phyloP scores from a whole-genome alignment of 2,797 vertebrate species.

The Menidia menidia region DNA sequence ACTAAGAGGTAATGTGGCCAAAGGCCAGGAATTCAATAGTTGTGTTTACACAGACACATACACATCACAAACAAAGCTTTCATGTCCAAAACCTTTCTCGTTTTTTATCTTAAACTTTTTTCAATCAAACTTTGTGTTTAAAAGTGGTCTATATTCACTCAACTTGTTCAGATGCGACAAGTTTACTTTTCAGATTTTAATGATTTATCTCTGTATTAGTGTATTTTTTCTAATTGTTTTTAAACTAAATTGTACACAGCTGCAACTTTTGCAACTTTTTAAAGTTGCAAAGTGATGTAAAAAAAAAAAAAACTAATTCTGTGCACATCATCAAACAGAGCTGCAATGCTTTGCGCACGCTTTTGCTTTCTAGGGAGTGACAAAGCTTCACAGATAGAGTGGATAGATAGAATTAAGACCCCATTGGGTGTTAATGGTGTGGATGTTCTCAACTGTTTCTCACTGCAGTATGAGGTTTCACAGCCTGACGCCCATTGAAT shows the following conservation, averaged over 20 bases:
- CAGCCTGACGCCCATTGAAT: conserved; percentile 10
- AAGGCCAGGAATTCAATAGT: conserved; percentile 4
- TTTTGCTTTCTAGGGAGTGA: conserved; percentile 3
- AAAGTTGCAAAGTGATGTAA: neutral
- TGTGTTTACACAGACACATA: neutral
- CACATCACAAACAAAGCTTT: neutral
- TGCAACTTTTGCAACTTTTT: neutral
- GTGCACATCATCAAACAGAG: conserved; percentile 3
- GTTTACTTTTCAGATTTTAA: neutral
- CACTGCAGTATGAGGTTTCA: conserved; percentile 15
- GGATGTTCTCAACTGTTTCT: conserved; percentile 26
- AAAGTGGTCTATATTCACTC: too few species aligned
- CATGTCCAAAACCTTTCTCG: neutral
- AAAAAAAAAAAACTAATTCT: neutral
- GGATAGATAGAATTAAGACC: neutral
- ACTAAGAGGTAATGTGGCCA: neutral
- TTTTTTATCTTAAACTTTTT: neutral
- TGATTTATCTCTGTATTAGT: neutral
- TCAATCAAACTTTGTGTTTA: neutral
- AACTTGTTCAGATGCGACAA: too few species aligned
- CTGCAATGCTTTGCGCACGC: neutral
- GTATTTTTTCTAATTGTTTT: neutral
- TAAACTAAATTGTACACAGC: neutral
- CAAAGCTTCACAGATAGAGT: conserved; percentile 6
- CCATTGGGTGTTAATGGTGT: conserved; percentile 1